Conservation (phyloP, 2,888 invertebrate species). For the Papilio elwesi region DNA sequence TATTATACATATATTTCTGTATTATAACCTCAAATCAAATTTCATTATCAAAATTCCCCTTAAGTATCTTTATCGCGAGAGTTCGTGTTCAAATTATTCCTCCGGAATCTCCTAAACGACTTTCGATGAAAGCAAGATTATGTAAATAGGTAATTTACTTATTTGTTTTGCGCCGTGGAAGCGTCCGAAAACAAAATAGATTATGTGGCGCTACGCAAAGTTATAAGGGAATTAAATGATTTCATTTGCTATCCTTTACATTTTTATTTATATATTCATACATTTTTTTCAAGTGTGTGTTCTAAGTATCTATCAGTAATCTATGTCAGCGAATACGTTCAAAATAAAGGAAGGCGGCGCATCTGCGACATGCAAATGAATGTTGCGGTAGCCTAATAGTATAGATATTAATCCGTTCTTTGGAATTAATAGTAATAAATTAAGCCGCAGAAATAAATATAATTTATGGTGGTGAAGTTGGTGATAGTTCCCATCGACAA, state of each 20-base stretch:
- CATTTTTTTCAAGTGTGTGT: not conserved
- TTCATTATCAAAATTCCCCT: conserved; percentile 9
- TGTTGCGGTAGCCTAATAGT: too few relatives aligned
- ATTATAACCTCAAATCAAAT: not conserved
- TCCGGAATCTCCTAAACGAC: conserved; percentile 18
- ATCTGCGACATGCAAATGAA: too few relatives aligned
- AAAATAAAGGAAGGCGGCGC: too few relatives aligned
- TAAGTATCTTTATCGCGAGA: conserved; percentile 21
- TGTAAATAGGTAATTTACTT: conserved; percentile 35
- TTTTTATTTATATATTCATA: not conserved
- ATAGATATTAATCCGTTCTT: too few relatives aligned
- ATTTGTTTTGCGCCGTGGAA: conserved; percentile 21
- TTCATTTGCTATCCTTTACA: not conserved
- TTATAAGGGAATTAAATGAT: conserved; percentile 15
- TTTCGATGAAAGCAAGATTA: conserved; percentile 29
- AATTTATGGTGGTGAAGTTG: too few relatives aligned
- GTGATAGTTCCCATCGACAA: too few relatives aligned
- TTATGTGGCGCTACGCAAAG: conserved; percentile 1
- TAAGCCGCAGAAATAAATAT: too few relatives aligned
- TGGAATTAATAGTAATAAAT: too few relatives aligned
- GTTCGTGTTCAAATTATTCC: conserved; percentile 25
- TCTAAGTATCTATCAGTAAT: too few relatives aligned
- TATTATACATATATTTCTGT: not conserved
- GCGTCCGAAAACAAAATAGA: conserved; percentile 18
- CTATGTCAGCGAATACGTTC: too few relatives aligned